Evolutionary conservation across 1,140 invertebrate genomes (phyloP).

Genomic region (Gonioctena quinquepunctata): DNA sequence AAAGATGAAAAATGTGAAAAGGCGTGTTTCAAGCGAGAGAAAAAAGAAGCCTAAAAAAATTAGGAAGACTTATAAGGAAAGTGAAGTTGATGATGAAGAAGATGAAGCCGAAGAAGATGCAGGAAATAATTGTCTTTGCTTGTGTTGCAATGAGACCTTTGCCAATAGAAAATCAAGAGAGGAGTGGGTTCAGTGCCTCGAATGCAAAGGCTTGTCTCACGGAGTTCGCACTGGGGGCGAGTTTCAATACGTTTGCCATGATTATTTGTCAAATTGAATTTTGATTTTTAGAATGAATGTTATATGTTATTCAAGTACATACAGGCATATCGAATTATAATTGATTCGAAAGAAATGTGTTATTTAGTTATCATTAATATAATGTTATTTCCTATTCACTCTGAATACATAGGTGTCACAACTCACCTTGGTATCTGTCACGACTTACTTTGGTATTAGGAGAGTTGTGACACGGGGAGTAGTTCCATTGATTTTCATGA

Average conservation of each 20-base stretch:
- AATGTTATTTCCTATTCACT: too few relatives aligned
- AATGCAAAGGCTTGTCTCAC: slow-evolving; percentile 26
- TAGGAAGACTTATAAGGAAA: not conserved
- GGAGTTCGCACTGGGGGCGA: slow-evolving; percentile 21
- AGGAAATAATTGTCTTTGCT: slow-evolving; percentile 16
- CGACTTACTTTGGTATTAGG: too few relatives aligned
- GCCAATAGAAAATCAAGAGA: slow-evolving; percentile 17
- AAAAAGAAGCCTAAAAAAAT: not conserved
- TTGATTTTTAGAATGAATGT: too few relatives aligned
- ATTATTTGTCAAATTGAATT: slow-evolving; percentile 11
- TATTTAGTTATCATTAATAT: too few relatives aligned
- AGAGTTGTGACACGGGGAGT: too few relatives aligned
- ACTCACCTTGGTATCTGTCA: too few relatives aligned
- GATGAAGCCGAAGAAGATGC: not conserved
- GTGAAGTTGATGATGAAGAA: not conserved
- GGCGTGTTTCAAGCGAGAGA: not conserved
- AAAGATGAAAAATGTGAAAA: not conserved
- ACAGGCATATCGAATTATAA: too few relatives aligned
- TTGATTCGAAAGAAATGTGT: too few relatives aligned
- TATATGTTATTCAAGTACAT: too few relatives aligned
- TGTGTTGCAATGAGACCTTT: slow-evolving; percentile 19
- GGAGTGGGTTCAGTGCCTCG: slow-evolving; percentile 25
- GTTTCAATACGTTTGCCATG: slow-evolving; percentile 18
- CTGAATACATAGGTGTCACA: too few relatives aligned
- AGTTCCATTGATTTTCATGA: too few relatives aligned